Base-by-base conservation (phyloP, 2,797 vertebrate genomes). In the Stomatorhinus walkeri region DNA sequence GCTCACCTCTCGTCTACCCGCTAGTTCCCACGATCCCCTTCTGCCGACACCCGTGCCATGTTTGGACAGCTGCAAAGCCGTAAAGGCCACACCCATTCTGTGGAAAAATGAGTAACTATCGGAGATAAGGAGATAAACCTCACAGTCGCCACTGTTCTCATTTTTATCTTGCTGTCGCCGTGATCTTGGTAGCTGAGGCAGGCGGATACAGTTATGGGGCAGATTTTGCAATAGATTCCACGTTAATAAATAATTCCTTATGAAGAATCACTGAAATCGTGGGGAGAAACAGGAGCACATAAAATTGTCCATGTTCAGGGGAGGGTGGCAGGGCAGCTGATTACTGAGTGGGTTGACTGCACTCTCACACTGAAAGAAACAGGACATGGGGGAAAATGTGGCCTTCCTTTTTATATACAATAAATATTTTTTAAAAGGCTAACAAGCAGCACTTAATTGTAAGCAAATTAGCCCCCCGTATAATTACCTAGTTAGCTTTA, bases 1-100 rank as follows among this genome's bases (percentile, higher is more conserved):
- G 90, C 89, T 92, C 90, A 85, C 88, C 89, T 91, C 90, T 88
- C 92, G 88, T 92, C 92, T 91, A 93, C 92, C 93, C 91, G 87
- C 68, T 85, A 89, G 91, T 89, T 91, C 92, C 92, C 92, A 86
- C 91, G 90, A 90, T 91, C 87, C 68, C 76, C 46, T 81, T 49
- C 89, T 88, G 90, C 40, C n/a, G 85, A 40, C 51, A 54, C 10
- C 48, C 2, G 14, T 32, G 28, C 48, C 12, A 10, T 86, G 19
- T 19, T 32, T 61, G 51, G 32, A 14, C 87, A 36, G 56, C 59
- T 28, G 61, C n/a, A 24, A 32, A 19, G 14, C 22, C 10, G 0
- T 19, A 49, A 76, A 88, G 49, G 59, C 28, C 19, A 51, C 83
- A 40, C 48, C 56, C 43, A 86, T 85, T 86, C 56, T 4, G 46